phyloP scores from a whole-genome alignment of 2,888 invertebrate species.

The Dugesia japonica region DNA sequence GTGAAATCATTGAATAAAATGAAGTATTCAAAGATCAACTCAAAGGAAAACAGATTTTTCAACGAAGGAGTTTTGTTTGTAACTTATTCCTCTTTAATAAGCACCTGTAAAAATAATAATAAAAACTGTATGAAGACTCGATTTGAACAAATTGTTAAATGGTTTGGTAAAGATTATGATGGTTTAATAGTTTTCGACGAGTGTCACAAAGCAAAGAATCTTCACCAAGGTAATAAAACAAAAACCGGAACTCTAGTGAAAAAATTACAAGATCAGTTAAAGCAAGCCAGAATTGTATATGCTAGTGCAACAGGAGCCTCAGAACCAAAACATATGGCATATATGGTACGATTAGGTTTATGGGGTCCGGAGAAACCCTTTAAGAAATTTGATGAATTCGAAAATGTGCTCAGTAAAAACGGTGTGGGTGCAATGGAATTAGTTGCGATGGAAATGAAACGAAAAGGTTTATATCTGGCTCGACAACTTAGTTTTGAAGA shows the following conservation, averaged over 20 bases:
- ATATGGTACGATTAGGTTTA: constrained; percentile 90
- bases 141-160: constrained; percentile 82
- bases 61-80: constrained; percentile 89
- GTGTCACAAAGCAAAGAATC: constrained; percentile 97
- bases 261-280: constrained; percentile 79
- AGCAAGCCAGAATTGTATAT: constrained; percentile 57
- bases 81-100: constrained; percentile 92
- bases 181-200: constrained; percentile 93
- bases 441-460: constrained; percentile 98
- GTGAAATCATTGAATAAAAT: not conserved
- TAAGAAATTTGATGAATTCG: constrained; percentile 79
- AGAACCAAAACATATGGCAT: constrained; percentile 96
- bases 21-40: constrained; percentile 81
- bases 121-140: constrained; percentile 69
- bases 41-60: constrained; percentile 72
- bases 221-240: constrained; percentile 81
- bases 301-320: constrained; percentile 59
- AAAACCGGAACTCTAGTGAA: constrained; percentile 86
- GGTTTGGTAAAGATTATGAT: constrained; percentile 85
- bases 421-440: constrained; percentile 99
- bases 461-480: constrained; percentile 94
- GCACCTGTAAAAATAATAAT: constrained; percentile 73
- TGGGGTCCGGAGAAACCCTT: constrained; percentile 97
- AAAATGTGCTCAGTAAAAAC: constrained; percentile 82
- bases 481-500: constrained; percentile 93